Evolutionary conservation across 2,113 vertebrate genomes (phyloP), one percentile per base, ranked within the genome.

Genomic region (Phoxinus phoxinus): DNA sequence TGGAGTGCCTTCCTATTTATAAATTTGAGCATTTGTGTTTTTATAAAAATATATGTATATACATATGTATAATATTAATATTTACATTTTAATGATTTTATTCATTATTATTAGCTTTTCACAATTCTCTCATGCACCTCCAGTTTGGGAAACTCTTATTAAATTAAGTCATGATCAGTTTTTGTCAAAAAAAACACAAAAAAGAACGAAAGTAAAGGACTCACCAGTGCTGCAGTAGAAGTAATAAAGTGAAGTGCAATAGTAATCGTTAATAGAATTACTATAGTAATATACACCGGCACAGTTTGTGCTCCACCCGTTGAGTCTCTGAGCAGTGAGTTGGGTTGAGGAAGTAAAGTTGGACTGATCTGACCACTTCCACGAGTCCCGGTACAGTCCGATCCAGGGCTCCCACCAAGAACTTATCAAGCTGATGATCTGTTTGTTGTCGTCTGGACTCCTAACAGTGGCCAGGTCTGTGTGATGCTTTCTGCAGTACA

Each of bases 361-460:
- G 6, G 63, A 15, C 63, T 19, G 27, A 32, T 67, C 63, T 32
- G 63, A 67, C 63, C 63, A 67, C 27, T 32, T 32, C 27, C 27
- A 67, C 0, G 15, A 7, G 27, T 67, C 15, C 15, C 63, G 8
- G 63, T 67, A 67, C 63, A 67, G 17, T 32, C 63, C 63, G 30
- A 67, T 67, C 63, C 63, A 71, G 35, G 35, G 2, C 19, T 71
- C 0, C 10, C 1, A 2, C 4, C 2, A 0, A 2, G 0, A 3
- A 15, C 15, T 1, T 7, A 2, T 1, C 32, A 56, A 5, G 6
- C 0, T 59, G 48, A 1, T 4, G 19, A 27, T 23, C 35, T 25
- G 2, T 0, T 46, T 15, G 19, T 53, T 44, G 13, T 46, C 35
- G 3, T 37, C 27, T 30, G 13, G 51, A 53, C n/a, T 69, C 6